A percentile compares a stretch with the other conserved stretches of the same genome.
These are phyloP conservation scores for Marmota monax DNA, from an alignment of 2,113 vertebrate species.

Conservation along the genomic window DNA sequence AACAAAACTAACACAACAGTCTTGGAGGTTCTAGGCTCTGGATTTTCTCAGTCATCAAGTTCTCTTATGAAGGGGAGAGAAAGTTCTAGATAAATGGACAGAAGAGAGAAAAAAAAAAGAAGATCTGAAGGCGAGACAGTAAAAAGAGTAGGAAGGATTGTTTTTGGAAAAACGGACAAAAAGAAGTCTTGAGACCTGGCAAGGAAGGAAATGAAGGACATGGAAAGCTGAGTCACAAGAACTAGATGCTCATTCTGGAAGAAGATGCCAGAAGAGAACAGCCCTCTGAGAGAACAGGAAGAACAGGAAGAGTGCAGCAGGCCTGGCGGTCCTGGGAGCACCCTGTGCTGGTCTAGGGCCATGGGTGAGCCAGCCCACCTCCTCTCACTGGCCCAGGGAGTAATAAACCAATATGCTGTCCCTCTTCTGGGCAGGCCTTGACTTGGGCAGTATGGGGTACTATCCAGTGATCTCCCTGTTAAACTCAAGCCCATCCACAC, in stretches of 20 bases:
- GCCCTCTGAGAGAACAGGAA: neutral
- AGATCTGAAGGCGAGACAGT: neutral
- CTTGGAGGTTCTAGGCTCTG: neutral
- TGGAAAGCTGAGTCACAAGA: neutral
- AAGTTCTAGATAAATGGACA: neutral
- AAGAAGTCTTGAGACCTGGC: neutral
- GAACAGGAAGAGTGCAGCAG: neutral
- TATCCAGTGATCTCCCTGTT: neutral
- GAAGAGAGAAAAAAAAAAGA: neutral
- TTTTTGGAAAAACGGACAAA: neutral
- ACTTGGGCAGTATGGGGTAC: no score
- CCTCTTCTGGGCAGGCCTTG: neutral
- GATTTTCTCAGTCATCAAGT: neutral
- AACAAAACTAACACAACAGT: neutral
- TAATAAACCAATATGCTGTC: no score
- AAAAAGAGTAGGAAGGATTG: neutral
- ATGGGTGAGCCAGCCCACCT: fast-evolving
- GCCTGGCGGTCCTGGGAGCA: neutral
- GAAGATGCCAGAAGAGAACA: neutral
- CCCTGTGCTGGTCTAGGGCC: neutral
- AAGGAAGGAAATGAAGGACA: neutral
- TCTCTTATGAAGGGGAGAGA: neutral
- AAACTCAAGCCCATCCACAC: neutral
- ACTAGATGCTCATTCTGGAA: neutral
- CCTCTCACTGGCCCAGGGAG: neutral